Base-by-base conservation (phyloP, 2,797 vertebrate species). In the Peromyscus eremicus region DNA sequence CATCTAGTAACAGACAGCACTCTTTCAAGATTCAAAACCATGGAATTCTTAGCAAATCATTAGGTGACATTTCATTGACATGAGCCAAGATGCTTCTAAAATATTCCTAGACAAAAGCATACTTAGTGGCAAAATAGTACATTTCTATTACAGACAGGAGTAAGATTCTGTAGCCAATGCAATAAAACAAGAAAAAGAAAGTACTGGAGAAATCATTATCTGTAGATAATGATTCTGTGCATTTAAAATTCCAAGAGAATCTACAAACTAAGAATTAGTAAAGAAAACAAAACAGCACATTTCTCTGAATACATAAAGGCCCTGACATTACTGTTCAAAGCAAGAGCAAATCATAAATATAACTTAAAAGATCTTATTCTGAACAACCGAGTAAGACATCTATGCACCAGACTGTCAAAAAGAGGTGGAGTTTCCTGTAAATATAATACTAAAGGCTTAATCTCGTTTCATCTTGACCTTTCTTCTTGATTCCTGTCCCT, bases 161-260 rank as follows among this genome's bases (percentile, higher is more conserved):
- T 37, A 92, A 10, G 57, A 68, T 73, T 96, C 37, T 90, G 37
- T 23, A 80, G 49, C 71, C 49, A 91, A 70, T 55, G 57, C 27
- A 84, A 66, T 86, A 66, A 95, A 94, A 52, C 6, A 87, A 93
- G 64, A 89, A 85, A 89, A 95, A 37, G 6, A 80, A 88, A 87
- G 76, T 4, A 73, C n/a, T 90, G 14, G 43, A 43, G 83, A 27
- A 80, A 86, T 7, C 64, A 43, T 62, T 83, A 52, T 93, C 57
- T 95, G 34, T 60, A 77, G 77, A 57, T 68, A 80, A 89, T 81
- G 40, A 75, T 84, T 66, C 3, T 90, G 23, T 62, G 73, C 29
- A 83, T 46, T 27, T n/a, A 85, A 77, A 94, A 68, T 40, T 66
- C 46, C 29, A 83, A 87, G 40, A 89, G 23, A 68, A 95, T 79